Conservation (phyloP, 2,113 vertebrate genomes). For the Uropsilus gracilis region DNA sequence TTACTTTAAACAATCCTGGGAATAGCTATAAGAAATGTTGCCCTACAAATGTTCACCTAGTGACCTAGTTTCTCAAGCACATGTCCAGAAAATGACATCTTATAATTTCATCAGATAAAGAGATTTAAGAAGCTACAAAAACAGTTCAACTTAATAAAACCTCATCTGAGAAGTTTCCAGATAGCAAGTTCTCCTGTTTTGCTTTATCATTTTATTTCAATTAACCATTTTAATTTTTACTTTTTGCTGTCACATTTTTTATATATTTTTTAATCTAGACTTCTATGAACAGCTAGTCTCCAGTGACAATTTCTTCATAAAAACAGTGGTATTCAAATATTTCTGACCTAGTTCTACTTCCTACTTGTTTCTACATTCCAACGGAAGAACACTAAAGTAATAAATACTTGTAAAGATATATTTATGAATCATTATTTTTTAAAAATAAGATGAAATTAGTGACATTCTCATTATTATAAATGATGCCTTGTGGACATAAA, state of each 20-base stretch:
- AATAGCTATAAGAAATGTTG: constrained; percentile 52
- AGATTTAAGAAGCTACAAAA: not conserved
- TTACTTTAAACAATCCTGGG: constrained; percentile 17
- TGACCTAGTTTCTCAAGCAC: constrained; percentile 48
- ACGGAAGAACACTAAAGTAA: not conserved
- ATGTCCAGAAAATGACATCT: not conserved
- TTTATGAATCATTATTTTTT: not conserved
- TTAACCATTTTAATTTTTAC: not conserved
- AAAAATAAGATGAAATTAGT: not conserved
- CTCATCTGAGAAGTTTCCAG: not conserved
- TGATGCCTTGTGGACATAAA: not conserved
- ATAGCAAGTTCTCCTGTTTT: not conserved
- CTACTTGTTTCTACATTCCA: not conserved
- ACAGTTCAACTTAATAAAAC: not conserved
- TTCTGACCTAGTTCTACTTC: not conserved
- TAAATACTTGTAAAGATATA: constrained; percentile 9
- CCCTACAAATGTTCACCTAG: constrained; percentile 57
- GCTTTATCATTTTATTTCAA: not conserved
- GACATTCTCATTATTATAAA: not conserved
- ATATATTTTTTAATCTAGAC: not conserved
- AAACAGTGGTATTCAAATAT: not conserved
- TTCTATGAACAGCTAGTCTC: not conserved
- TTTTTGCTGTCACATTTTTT: not conserved
- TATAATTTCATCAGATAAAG: constrained; percentile 34
- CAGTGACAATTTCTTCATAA: not conserved